Base-by-base conservation (phyloP, 2,797 vertebrate genomes). In the Falco berigora region DNA sequence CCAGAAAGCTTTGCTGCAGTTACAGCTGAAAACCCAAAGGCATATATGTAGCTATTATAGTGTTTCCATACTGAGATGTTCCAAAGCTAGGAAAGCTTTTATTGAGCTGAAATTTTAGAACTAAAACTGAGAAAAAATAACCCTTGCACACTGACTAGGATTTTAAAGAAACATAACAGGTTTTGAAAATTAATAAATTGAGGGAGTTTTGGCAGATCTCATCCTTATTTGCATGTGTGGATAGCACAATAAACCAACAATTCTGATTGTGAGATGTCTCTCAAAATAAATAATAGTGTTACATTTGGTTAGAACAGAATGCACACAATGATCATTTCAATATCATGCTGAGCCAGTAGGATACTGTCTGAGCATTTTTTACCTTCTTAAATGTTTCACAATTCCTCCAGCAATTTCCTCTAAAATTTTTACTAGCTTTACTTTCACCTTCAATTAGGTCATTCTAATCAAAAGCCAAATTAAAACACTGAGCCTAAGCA, bases 1-100 rank as follows among this genome's bases (percentile, higher is more conserved):
- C 6, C 28, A n/a, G 59, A 92, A 90, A 66, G 40, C 32, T 80
- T 92, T 75, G 30, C 49, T 88, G n/a, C 38, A 58, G 25, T 88
- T 87, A 88, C 34, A 92, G 42, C n/a, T 86, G 75, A 94, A 96
- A 95, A 62, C 32, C 46, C 67, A 71, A 83, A 92, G 49, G 42
- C 34, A 28, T 59, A 25, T 38, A 21, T 42, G 32, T 23, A 42
- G 24, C 17, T 74, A 32, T 50, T 34, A 63, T 6, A 75, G 16
- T n/a, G 20, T 85, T 83, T 84, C 34, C 44, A 66, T 28, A 50
- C 71, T 44, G 36, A 82, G 67, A 49, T 77, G 5, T 73, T 85
- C 53, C 19, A 85, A 68, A 92, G 63, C 23, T 62, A 84, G 23
- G 62, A 71, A 71, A 79, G 27, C 21, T 86, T 96, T 91, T 64